These are phyloP conservation scores for Esperia sulphurella DNA, from an alignment of 2,888 invertebrate genomes.

Conservation along the genomic window DNA sequence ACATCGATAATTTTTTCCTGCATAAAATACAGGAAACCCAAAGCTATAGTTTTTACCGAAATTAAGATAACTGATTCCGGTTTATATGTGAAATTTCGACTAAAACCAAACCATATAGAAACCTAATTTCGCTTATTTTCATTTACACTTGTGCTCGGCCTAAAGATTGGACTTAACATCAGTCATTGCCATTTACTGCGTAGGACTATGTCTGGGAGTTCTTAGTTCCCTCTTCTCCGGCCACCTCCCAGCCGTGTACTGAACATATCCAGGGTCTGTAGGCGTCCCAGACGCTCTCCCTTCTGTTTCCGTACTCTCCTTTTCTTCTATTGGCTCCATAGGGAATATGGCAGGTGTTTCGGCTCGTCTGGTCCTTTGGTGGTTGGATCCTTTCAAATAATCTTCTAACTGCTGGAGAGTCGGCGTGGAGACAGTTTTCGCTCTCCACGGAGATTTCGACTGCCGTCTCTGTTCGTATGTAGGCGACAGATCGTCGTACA, in stretches of 20 bases:
- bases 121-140: too few relatives aligned
- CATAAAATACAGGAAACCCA: too few relatives aligned
- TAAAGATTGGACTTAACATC: slow-evolving; percentile 5
- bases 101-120: not conserved
- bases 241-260: slow-evolving; percentile 86
- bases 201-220: slow-evolving; percentile 80
- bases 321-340: slow-evolving; percentile 75
- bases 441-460: slow-evolving; percentile 57
- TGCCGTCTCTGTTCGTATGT: slow-evolving; percentile 49
- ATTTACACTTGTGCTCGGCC: too few relatives aligned
- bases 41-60: too few relatives aligned
- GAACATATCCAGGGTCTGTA: slow-evolving; percentile 86
- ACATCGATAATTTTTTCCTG: too few relatives aligned
- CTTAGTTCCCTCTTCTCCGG: slow-evolving; percentile 73
- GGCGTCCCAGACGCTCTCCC: slow-evolving; percentile 82
- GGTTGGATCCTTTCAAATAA: slow-evolving; percentile 58
- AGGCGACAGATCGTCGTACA: slow-evolving; percentile 62
- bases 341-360: slow-evolving; percentile 71
- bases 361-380: slow-evolving; percentile 49
- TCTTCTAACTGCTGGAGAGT: slow-evolving; percentile 73
- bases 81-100: too few relatives aligned
- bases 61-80: too few relatives aligned
- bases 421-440: slow-evolving; percentile 59
- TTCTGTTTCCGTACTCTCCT: slow-evolving; percentile 51
- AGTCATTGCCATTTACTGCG: slow-evolving; percentile 28